Evolutionary conservation across 2,113 vertebrate genomes (phyloP), one percentile per base, ranked within the genome.

Genomic region (Capreolus pygargus): DNA sequence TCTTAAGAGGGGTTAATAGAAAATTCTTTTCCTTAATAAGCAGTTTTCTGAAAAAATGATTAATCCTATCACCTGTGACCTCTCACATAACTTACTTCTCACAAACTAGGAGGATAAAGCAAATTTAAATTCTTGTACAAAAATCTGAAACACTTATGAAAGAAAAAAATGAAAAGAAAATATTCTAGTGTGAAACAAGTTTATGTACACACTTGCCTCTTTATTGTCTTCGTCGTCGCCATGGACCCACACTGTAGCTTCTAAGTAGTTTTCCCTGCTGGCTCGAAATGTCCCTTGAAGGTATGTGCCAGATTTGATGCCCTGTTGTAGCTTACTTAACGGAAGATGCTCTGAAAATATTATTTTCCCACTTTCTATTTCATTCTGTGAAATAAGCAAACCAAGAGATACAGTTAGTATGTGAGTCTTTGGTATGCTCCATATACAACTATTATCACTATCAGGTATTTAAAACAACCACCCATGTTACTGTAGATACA

Each of bases 211-310:
- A 97, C 98, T 97, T 97, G 99, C 99, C 99, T 99, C 99, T 98
- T 98, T 99, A 97, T 98, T 98, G 82, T 99, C 99, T 86, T 99
- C 99, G 17, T 95, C 98, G 21, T 99, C 99, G 97, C 99, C 99
- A 89, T 99, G 99, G 97, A 99, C 98, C 98, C 99, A 99, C 33
- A 99, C 99, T 3, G 99, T 99, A 74, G 99, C 99, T 99, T 99
- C 99, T 98, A 99, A 99, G 97, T 99, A 99, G 98, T 99, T 99
- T 97, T 99, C 99, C 93, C 99, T 99, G 98, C 99, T 99, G 95
- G 99, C 99, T 94, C 99, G 99, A 30, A 99, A 99, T 47, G 99
- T 99, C 86, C 99, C 99, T 99, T 99, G 99, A 67, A 99, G 98
- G 88, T 99, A 99, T 89, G 98, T 82, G 74, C 99, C 99, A 87